Evolutionary conservation across 1,140 invertebrate genomes (phyloP).

Genomic region (Geopemphigus sp.): DNA sequence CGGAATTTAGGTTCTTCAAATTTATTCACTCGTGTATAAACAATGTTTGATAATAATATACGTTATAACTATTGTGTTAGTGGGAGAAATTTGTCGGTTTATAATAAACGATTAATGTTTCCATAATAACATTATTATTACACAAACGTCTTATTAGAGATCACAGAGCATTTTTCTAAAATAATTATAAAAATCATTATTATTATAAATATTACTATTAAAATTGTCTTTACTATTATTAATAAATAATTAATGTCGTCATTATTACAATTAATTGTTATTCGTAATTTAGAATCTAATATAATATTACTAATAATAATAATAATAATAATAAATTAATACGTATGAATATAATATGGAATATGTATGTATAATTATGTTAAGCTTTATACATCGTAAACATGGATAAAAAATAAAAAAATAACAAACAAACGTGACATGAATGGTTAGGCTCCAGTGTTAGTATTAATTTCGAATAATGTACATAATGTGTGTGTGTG

Average conservation of each 20-base stretch:
- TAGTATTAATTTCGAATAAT: not conserved
- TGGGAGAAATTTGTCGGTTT: not conserved
- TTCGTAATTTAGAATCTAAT: constrained; percentile 35
- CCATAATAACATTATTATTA: constrained; percentile 27
- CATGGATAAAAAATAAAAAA: constrained; percentile 1
- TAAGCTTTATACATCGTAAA: not conserved
- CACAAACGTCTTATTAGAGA: constrained; percentile 30
- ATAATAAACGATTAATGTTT: constrained; percentile 35
- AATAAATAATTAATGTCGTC: not conserved
- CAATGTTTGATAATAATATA: not conserved
- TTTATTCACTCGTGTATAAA: not conserved
- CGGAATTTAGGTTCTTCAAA: too few relatives aligned
- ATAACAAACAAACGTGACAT: constrained; percentile 1
- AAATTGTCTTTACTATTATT: not conserved
- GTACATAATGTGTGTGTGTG: not conserved
- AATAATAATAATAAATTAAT: not conserved
- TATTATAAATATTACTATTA: not conserved
- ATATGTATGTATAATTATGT: not conserved
- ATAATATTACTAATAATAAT: too few relatives aligned
- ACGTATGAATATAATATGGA: not conserved
- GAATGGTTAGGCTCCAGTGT: not conserved
- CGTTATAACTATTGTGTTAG: not conserved
- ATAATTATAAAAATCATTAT: constrained; percentile 8
- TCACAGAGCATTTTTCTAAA: constrained; percentile 31
- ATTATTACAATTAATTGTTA: constrained; percentile 6